A percentile compares a stretch with the other conserved stretches of the same genome.
phyloP scores from a whole-genome alignment of 2,113 vertebrate genomes.

The Gobiocypris rarus region DNA sequence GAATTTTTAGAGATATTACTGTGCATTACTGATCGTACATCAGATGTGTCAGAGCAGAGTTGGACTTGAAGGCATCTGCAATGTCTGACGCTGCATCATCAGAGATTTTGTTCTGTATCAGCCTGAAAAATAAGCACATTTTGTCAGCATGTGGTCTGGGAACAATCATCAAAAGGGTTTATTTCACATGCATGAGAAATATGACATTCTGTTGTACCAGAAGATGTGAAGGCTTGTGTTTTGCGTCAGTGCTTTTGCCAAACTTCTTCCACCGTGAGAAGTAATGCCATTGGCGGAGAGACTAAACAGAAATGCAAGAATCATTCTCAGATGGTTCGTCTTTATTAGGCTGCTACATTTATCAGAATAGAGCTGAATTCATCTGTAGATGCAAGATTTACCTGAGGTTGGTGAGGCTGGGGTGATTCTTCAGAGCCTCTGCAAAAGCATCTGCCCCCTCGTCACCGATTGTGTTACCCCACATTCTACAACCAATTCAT shows the following conservation, averaged over 20 bases:
- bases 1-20: neutral
- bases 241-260: slow-evolving; percentile 82
- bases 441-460: slow-evolving; percentile 91
- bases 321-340: neutral
- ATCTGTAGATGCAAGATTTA: too few species aligned
- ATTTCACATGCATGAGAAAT: neutral
- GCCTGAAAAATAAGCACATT: slow-evolving; percentile 60
- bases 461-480: slow-evolving; percentile 91
- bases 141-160: neutral
- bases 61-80: slow-evolving; percentile 62
- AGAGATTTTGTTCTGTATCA: slow-evolving; percentile 74
- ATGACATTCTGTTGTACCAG: slow-evolving; percentile 78
- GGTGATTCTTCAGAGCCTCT: slow-evolving; percentile 86
- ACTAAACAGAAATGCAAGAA: slow-evolving; percentile 67
- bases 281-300: slow-evolving; percentile 90
- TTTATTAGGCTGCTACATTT: neutral
- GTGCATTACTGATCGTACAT: slow-evolving; percentile 63
- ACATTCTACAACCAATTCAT: slow-evolving; percentile 81
- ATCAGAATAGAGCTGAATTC: neutral
- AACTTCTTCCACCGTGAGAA: slow-evolving; percentile 80
- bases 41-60: slow-evolving; percentile 70
- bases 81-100: slow-evolving; percentile 69
- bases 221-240: slow-evolving; percentile 85
- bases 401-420: slow-evolving; percentile 86
- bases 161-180: neutral